Base-by-base conservation (phyloP, 2,797 vertebrate species). In the Bradypus variegatus region DNA sequence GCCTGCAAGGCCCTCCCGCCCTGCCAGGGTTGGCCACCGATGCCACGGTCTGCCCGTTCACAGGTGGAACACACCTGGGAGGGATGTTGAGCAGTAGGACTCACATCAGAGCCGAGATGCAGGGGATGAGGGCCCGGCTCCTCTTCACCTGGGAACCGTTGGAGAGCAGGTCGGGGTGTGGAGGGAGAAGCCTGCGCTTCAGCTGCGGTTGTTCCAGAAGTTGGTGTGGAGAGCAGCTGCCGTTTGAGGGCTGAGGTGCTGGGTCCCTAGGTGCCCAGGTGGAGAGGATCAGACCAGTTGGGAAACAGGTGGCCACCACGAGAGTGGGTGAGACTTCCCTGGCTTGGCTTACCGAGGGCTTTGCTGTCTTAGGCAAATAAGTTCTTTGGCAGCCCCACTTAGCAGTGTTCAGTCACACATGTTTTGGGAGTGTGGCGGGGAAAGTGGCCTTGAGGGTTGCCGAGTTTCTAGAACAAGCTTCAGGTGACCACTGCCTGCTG, bases 331-430 rank as follows among this genome's bases (percentile, higher is more conserved):
- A 25, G 31, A 33, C 29, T n/a, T 15, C 19, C 14, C 16, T 21
- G 29, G 65, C 29, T 3, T 1, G 2, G 53, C 14, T 55, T 55
- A 50, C n/a, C 27, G 3, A 0, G 23, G n/a, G 16, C 31, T 0
- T 5, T 2, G 8, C 65, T 12, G 2, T n/a, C 5, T 50, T 50
- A 50, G 50, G 50, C 50, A 50, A 14, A 50, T 50, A 12, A 12
- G 50, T 50, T 14, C 14, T 14, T 50, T 50, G 50, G 50, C 50
- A 50, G 50, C 50, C 14, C 11, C 50, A 50, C 11, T 50, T 50
- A 50, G 8, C 50, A 50, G 50, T 50, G 50, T 12, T 12, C 50
- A 45, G 41, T 45, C 41, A 8, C 41, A 45, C 50, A 50, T 50
- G 50, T 50, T 11, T 14, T 50, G 50, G 50, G 50, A 50, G 50